Percentiles rank a stretch among this genome's conserved stretches.
These are phyloP conservation scores for Dendrophyllia cribrosa DNA, from an alignment of 64 coral and sea anemone species.

Conservation along the genomic window DNA sequence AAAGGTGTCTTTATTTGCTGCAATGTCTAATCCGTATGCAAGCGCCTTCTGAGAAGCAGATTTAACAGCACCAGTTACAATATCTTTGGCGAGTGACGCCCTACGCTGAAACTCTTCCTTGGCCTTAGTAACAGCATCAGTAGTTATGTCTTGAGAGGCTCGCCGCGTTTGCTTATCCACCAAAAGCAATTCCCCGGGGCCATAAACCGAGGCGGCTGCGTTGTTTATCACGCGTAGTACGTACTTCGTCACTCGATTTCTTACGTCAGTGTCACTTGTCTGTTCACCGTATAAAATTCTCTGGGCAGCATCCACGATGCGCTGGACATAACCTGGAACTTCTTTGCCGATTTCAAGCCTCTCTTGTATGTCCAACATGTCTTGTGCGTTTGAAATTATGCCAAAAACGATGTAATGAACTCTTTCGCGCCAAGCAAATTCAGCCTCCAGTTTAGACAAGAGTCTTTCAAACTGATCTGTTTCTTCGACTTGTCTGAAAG, in stretches of 20 bases:
- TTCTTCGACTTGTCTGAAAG: background rate
- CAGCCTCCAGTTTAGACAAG: background rate
- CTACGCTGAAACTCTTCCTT: background rate
- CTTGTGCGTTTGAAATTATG: conserved; percentile 9
- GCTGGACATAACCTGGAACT: background rate
- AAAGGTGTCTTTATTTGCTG: background rate
- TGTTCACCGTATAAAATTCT: background rate
- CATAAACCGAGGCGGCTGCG: background rate
- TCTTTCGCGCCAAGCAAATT: conserved; percentile 23
- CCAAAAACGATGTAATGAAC: conserved; percentile 21
- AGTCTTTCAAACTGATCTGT: conserved; percentile 4
- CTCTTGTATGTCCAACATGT: background rate
- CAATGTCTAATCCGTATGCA: background rate
- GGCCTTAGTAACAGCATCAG: background rate
- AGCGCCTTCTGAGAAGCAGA: background rate
- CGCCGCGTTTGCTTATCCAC: background rate
- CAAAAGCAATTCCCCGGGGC: background rate
- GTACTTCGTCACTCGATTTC: background rate
- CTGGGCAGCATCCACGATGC: background rate
- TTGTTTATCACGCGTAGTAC: background rate
- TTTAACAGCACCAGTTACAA: background rate
- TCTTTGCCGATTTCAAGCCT: background rate
- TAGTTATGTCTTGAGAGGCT: background rate
- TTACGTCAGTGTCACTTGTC: background rate
- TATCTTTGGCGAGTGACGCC: background rate